Percentiles rank a stretch among this genome's conserved stretches.
phyloP scores from a whole-genome alignment of 2,113 vertebrate species.

The Corvus hawaiiensis region DNA sequence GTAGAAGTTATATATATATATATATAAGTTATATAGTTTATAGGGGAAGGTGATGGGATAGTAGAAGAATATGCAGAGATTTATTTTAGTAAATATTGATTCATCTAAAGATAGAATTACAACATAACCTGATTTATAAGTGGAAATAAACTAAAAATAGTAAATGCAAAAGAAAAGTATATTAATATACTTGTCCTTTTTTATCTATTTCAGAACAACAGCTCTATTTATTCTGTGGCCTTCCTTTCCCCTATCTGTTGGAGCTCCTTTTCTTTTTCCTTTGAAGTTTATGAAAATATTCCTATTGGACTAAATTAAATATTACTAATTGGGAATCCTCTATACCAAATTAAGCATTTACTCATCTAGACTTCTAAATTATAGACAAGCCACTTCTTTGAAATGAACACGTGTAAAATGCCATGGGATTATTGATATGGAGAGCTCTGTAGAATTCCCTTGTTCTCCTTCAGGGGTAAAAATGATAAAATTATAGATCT shows the following conservation, averaged over 20 bases:
- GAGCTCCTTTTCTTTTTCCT: not conserved
- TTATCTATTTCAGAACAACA: not conserved
- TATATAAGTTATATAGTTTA: not conserved
- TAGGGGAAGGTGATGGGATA: not conserved
- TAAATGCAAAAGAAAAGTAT: not conserved
- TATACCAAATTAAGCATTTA: not conserved
- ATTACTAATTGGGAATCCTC: not conserved
- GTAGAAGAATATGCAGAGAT: not conserved
- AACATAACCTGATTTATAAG: not conserved
- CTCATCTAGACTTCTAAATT: not conserved
- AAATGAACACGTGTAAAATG: not conserved
- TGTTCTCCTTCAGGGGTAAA: not conserved
- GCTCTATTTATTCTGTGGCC: not conserved
- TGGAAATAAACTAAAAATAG: not conserved
- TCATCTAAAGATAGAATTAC: not conserved
- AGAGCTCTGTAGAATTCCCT: not conserved
- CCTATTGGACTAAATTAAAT: not conserved
- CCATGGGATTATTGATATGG: not conserved
- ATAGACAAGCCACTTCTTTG: not conserved
- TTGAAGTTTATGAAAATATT: not conserved
- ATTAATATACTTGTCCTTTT: not conserved
- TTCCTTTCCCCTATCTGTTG: not conserved
- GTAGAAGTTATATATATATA: not conserved
- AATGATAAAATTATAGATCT: not conserved
- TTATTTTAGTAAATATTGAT: not conserved